These are phyloP conservation scores for Macroglossus sobrinus DNA, from an alignment of 2,113 vertebrate genomes.

Conservation along the genomic window DNA sequence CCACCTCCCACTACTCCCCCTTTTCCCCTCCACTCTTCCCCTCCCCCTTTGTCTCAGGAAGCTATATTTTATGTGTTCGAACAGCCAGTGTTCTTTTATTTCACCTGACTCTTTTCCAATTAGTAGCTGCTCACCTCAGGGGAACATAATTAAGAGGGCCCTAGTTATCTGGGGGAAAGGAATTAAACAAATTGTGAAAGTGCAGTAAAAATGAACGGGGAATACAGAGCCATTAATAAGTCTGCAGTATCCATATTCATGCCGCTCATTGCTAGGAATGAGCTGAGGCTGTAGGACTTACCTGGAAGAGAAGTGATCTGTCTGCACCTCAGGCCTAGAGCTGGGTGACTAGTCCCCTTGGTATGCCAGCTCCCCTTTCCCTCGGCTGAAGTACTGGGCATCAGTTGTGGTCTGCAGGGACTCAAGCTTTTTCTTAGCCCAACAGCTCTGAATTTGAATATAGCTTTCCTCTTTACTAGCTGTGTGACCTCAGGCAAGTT, in stretches of 20 bases:
- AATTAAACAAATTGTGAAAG: slow-evolving; percentile 82
- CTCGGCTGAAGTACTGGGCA: background rate
- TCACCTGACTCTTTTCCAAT: slow-evolving; percentile 81
- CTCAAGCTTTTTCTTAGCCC: background rate
- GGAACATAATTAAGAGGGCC: slow-evolving; percentile 81
- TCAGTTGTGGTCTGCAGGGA: background rate
- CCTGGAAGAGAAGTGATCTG: slow-evolving; percentile 43
- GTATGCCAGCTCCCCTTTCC: background rate
- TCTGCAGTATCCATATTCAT: slow-evolving; percentile 72
- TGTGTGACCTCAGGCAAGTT: background rate
- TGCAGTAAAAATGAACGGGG: slow-evolving; percentile 73
- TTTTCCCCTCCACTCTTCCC: background rate
- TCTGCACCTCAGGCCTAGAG: background rate
- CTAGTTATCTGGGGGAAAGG: slow-evolving; percentile 78
- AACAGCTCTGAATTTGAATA: background rate
- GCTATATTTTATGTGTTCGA: slow-evolving; percentile 55
- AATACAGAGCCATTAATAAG: slow-evolving; percentile 65
- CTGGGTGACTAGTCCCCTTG: background rate
- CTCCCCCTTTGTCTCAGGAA: slow-evolving; percentile 58
- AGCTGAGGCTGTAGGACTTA: slow-evolving; percentile 60
- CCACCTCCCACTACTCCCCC: background rate
- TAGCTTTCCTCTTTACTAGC: background rate
- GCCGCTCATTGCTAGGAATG: slow-evolving; percentile 13
- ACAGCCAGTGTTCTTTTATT: slow-evolving; percentile 73
- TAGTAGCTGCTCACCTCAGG: slow-evolving; percentile 77